Percentiles rank a stretch among this genome's conserved stretches.
phyloP scores from a whole-genome alignment of 2,113 vertebrate genomes.

The Gracilinanus agilis region DNA sequence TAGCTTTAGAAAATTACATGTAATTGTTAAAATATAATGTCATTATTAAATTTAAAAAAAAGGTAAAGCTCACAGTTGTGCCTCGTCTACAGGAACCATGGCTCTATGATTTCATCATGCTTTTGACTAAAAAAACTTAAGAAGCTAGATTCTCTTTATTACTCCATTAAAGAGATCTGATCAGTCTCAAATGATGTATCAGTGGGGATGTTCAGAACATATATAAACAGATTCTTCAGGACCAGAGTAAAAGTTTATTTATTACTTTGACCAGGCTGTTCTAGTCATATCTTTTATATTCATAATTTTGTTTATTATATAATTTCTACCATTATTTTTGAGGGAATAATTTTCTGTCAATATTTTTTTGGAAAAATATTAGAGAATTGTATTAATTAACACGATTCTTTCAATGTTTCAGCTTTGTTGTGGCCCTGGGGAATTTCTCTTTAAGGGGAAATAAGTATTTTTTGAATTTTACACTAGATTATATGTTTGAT shows the following conservation, averaged over 20 bases:
- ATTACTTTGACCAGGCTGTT: neutral
- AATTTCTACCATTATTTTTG: neutral
- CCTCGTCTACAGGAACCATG: neutral
- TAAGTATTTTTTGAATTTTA: neutral
- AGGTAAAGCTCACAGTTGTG: neutral
- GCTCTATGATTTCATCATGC: neutral
- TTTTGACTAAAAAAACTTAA: neutral
- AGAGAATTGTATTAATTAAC: neutral
- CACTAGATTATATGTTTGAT: neutral
- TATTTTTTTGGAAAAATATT: neutral
- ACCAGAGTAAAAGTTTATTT: neutral
- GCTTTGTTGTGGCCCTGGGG: neutral
- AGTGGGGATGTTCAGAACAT: neutral
- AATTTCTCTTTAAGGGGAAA: neutral
- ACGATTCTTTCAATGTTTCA: neutral
- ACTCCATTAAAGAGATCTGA: neutral
- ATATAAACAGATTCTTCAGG: neutral
- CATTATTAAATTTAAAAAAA: neutral
- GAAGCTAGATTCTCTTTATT: neutral
- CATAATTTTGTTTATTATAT: neutral
- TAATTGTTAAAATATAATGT: too few relatives aligned
- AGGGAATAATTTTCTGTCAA: neutral
- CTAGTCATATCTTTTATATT: neutral
- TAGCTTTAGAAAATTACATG: too few relatives aligned
- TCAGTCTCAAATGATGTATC: neutral